Evolutionary conservation across 2,888 invertebrate genomes (phyloP), one percentile per base, ranked within the genome.

Genomic region (Meiosimyza decipiens): DNA sequence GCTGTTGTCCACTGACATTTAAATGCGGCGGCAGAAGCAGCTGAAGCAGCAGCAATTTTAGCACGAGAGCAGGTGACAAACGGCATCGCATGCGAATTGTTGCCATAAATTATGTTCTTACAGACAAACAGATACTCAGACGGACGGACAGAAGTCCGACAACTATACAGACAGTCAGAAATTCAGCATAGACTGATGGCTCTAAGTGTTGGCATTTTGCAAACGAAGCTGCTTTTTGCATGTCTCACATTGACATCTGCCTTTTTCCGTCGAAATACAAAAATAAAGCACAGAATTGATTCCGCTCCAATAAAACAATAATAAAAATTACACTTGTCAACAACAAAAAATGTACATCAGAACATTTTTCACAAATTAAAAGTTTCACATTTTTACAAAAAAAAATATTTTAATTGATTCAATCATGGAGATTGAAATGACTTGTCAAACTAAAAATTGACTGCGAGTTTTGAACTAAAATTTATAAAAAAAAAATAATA

Each of bases 11-110:
- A 40, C 54, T 55, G 66, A 55, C 55, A 66, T n/a, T 66, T 55
- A 66, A 66, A 55, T 66, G 66, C 55, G 6, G 40, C 9, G 9
- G 40, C 9, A 40, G 40, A 1, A 40, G 40, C 40, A 9, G 40
- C 6, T 9, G 40, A 6, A 40, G 40, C 40, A 40, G 40, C 28
- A 28, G 40, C 6, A 40, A 9, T 40, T 40, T 40, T 40, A 40
- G 40, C 65, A n/a, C 47, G 55, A 55, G 55, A 66, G 66, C 66
- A 66, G 66, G 66, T 66, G 66, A 66, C 66, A 66, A 66, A 66
- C 54, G 66, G 66, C 54, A 55, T 66, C 66, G 66, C 66, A 52
- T 66, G 66, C 66, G 55, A 55, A 18, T 54, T 40, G 28, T 40
- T 40, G 66, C 40, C 54, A 66, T 66, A 66, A 66, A 66, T 66